phyloP scores from a whole-genome alignment of 92 coral and sea anemone genomes.

The Parazoanthus swiftii region DNA sequence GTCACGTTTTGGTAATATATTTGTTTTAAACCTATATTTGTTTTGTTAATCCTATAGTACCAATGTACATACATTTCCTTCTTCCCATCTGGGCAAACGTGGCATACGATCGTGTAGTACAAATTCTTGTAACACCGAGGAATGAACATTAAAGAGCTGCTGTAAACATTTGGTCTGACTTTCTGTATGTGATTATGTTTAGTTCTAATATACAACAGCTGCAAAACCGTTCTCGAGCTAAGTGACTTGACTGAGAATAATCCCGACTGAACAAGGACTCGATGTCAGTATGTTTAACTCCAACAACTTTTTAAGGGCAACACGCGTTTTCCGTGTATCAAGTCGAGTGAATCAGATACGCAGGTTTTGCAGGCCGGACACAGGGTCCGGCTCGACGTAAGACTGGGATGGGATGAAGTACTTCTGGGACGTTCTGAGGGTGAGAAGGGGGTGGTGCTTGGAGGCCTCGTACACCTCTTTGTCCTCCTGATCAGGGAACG shows the following conservation, averaged over 20 bases:
- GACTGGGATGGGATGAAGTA: constrained; percentile 91
- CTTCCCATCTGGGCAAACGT: too few species aligned
- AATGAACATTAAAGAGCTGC: neutral
- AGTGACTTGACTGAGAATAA: neutral
- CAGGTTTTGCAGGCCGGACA: constrained; percentile 12
- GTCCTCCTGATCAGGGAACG: constrained; percentile 82
- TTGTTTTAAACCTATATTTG: neutral
- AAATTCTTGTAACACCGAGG: neutral
- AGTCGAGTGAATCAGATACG: neutral
- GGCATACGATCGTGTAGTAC: neutral
- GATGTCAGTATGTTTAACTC: neutral
- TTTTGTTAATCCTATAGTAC: neutral
- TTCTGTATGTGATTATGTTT: neutral
- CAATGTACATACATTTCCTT: too few species aligned
- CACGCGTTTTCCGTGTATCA: neutral
- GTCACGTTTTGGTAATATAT: too few species aligned
- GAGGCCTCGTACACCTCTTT: constrained; percentile 76
- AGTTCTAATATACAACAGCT: neutral
- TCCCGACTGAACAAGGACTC: neutral
- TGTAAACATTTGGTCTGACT: neutral
- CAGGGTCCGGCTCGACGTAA: constrained; percentile 56
- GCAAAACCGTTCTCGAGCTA: neutral
- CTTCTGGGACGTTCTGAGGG: constrained; percentile 90
- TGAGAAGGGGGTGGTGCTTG: constrained; percentile 75
- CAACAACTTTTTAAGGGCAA: neutral